These are phyloP conservation scores for Elanoides forficatus DNA, from an alignment of 2,113 vertebrate genomes.

Conservation along the genomic window DNA sequence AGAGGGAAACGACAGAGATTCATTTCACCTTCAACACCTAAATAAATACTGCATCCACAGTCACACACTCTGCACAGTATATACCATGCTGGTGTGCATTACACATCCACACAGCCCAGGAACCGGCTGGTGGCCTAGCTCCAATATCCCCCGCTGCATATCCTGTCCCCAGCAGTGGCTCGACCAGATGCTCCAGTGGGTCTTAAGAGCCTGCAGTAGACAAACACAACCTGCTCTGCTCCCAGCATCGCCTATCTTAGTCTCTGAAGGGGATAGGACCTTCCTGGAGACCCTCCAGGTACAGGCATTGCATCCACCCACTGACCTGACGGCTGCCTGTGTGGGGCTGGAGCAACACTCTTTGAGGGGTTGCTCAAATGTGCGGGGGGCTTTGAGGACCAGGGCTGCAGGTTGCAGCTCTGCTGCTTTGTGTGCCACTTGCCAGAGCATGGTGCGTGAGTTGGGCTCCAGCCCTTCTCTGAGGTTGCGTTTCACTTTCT, in stretches of 20 bases:
- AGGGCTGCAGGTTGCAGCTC: neutral
- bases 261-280: neutral
- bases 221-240: neutral
- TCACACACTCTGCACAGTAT: neutral
- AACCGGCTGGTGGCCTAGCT: neutral
- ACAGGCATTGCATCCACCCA: fast-evolving
- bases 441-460: fast-evolving
- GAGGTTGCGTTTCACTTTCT: neutral
- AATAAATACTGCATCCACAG: neutral
- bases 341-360: fast-evolving
- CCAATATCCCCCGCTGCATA: neutral
- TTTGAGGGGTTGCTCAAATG: fast-evolving
- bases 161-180: neutral
- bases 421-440: fast-evolving
- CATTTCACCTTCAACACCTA: conserved; percentile 40
- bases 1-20: neutral
- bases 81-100: neutral
- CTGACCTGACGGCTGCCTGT: too few relatives aligned
- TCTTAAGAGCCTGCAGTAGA: fast-evolving
- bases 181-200: neutral
- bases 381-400: neutral
- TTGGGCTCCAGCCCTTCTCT: neutral
- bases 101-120: neutral
- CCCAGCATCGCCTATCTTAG: neutral
- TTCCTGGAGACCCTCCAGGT: neutral